These are phyloP conservation scores for Microcaecilia unicolor DNA, from an alignment of 2,797 vertebrate species.

Conservation along the genomic window DNA sequence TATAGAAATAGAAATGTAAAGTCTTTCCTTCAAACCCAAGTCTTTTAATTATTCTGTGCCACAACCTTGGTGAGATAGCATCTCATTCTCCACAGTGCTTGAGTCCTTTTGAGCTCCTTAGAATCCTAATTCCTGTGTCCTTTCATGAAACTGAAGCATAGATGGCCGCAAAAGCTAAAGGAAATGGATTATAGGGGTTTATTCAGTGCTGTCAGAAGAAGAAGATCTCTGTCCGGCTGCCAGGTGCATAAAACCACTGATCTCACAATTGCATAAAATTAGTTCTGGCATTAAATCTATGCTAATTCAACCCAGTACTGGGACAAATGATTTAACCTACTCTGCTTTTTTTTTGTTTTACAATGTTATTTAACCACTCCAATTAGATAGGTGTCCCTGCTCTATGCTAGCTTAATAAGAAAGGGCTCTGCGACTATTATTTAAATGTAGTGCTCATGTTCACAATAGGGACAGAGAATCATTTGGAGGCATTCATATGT, in stretches of 20 bases:
- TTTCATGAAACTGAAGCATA: slow-evolving; percentile 16
- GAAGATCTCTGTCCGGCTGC: slow-evolving; percentile 26
- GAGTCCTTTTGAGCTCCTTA: slow-evolving; percentile 4
- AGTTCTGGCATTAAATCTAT: slow-evolving; percentile 40
- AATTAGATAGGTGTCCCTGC: slow-evolving; percentile 26
- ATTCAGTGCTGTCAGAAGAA: slow-evolving; percentile 18
- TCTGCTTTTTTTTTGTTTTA: slow-evolving; percentile 8
- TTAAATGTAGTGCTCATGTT: slow-evolving; percentile 23
- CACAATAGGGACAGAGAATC: slow-evolving; percentile 16
- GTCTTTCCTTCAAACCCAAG: background rate
- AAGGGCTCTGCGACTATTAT: slow-evolving; percentile 11
- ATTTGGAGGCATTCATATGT: background rate
- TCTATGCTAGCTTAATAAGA: no score
- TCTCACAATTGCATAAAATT: slow-evolving; percentile 38
- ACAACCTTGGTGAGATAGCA: background rate
- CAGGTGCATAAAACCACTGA: slow-evolving; percentile 30
- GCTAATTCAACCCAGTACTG: slow-evolving; percentile 33
- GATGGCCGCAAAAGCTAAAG: slow-evolving; percentile 9
- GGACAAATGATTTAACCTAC: slow-evolving; percentile 35
- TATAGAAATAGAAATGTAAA: background rate
- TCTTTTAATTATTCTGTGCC: slow-evolving; percentile 15
- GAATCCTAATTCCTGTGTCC: slow-evolving; percentile 2
- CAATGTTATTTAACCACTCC: slow-evolving; percentile 33
- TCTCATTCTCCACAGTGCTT: slow-evolving; percentile 1
- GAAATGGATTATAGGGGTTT: slow-evolving; percentile 27